Conservation (phyloP, 1,140 invertebrate species). For the Araneus ventricosus region DNA sequence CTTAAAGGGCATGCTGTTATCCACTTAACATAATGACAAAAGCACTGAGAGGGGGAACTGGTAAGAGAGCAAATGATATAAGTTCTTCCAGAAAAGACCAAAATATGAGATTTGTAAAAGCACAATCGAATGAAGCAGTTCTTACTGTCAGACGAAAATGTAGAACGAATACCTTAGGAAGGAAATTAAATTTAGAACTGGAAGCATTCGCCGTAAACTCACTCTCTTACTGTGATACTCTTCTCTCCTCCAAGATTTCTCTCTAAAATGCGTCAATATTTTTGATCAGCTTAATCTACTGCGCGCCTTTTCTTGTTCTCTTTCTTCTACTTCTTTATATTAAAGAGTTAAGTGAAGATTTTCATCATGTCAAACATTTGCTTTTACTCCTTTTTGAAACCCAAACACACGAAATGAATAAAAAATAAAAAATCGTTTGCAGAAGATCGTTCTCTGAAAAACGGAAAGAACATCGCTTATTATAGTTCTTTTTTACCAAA, state of each 20-base stretch:
- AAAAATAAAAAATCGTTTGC: not conserved
- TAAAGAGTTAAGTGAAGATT: conserved; percentile 64
- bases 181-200: conserved; percentile 58
- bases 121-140: conserved; percentile 47
- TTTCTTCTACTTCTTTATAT: not conserved
- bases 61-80: not conserved
- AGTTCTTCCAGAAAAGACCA: conserved; percentile 2
- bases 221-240: not conserved
- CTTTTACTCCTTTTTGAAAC: not conserved
- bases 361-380: conserved; percentile 65
- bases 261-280: conserved; percentile 58
- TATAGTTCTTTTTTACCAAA: conserved; percentile 39
- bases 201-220: not conserved
- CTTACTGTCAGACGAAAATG: conserved; percentile 58
- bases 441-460: conserved; percentile 18
- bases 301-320: not conserved
- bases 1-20: conserved; percentile 23
- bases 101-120: conserved; percentile 26
- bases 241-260: not conserved
- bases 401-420: not conserved
- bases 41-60: not conserved
- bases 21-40: conserved; percentile 67
- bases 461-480: conserved; percentile 48
- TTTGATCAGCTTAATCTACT: conserved; percentile 51
- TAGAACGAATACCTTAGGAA: not conserved